Evolutionary conservation across 1,140 invertebrate species (phyloP), one percentile per base, ranked within the genome.

Genomic region (Lerema accius): DNA sequence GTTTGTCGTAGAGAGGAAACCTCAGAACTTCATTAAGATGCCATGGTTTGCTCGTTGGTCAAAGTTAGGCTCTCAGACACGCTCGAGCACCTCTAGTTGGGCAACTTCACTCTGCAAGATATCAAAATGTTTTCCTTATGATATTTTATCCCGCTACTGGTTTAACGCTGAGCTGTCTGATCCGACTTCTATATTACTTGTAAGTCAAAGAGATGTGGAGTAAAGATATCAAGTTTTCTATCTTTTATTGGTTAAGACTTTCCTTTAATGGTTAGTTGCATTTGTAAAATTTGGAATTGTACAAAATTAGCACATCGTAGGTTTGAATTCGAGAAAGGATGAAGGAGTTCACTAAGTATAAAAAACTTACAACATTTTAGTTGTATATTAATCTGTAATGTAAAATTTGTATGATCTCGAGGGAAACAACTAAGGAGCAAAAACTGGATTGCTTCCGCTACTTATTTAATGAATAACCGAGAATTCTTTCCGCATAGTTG

Each of bases 401-500:
- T 32, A 7, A 10, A 49, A 32, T 48, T 49, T 16, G 28, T 28
- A 49, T 6, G 6, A 15, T n/a, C 46, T 11, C 46, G 15, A 16
- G 46, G 13, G 46, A 11, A 16, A 49, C 2, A 23, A 23, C 0
- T 1, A 32, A 13, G 3, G n/a, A 19, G 46, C 14, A 49, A 71
- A 60, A 64, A 66, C 45, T 62, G 69, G 28, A 74, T 69, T 67
- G 69, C 67, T 77, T 43, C 69, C 68, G 60, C 73, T 80, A 76
- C 67, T 72, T 62, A 78, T 78, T 76, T 80, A 82, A 85, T 84
- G 84, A 86, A 83, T 79, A 75, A 71, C 66, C 76, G 68, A 58
- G 76, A 71, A 86, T 88, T 87, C 83, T 86, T 88, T 86, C 77
- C 80, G 78, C 83, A 89, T 87, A 86, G 82, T 89, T 89, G 72